Base-by-base conservation (phyloP, 2,797 vertebrate species). In the Novumbra hubbsi region DNA sequence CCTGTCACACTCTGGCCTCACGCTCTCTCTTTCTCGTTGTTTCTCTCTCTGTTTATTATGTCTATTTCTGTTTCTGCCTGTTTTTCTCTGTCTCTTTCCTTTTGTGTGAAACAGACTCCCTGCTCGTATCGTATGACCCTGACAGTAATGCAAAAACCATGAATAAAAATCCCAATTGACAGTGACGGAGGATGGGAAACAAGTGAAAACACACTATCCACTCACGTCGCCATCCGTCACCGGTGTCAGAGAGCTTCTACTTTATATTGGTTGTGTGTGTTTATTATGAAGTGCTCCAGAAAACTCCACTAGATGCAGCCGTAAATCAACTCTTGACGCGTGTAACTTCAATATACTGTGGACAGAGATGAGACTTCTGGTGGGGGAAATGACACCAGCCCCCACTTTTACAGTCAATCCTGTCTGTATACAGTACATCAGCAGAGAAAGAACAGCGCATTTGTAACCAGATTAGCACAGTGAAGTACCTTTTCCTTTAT, bases 381-480 rank as follows among this genome's bases (percentile, higher is more conserved):
- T 34, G 32, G 32, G 32, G 19, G 19, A 52, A 52, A 52, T 52
- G 17, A 52, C 49, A n/a, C 49, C 49, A 52, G 49, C 49, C 49
- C 19, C 49, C 49, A n/a, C 16, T n/a, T 16, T 52, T 19, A 17
- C 5, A 52, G 16, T 4, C 1, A 19, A 52, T n/a, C 16, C 49
- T 3, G 49, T 52, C 49, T 52, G 49, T 2, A 5, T 52, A 34
- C 32, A 34, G 68, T 49, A 28, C 27, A 49, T 70, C 69, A 57
- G 4, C 19, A 11, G 5, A 5, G 32, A 34, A 2, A 34, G 32
- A 70, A 67, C n/a, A 34, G 66, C 27, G 89, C 89, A 85, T 79
- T 86, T 85, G 86, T 88, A 88, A 87, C 69, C 81, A 86, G 90
- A 93, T 92, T 90, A 91, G 87, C 84, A 80, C 78, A 67, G 70